phyloP scores from a whole-genome alignment of 2,113 vertebrate species.

The Amphilophus citrinellus region DNA sequence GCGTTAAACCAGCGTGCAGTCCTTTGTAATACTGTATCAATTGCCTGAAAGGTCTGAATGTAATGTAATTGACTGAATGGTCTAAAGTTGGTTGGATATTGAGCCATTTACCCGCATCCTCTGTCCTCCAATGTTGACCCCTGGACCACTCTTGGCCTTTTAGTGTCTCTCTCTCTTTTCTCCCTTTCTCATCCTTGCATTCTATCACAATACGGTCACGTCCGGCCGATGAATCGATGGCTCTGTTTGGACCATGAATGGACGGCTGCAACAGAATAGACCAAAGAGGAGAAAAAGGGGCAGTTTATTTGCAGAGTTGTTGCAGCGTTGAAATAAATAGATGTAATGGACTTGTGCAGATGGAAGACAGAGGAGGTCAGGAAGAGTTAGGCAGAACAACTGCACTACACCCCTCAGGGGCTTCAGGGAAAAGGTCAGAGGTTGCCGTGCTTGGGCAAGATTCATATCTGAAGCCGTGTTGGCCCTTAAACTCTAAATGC shows the following conservation, averaged over 20 bases:
- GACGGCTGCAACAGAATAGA: slow-evolving; percentile 52
- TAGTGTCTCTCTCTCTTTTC: slow-evolving; percentile 36
- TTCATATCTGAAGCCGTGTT: slow-evolving; percentile 73
- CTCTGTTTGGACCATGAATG: slow-evolving; percentile 75
- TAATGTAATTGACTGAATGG: slow-evolving; percentile 19
- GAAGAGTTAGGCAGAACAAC: slow-evolving; percentile 63
- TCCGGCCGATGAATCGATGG: slow-evolving; percentile 74
- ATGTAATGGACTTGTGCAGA: slow-evolving; percentile 73
- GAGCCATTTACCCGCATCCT: slow-evolving; percentile 22
- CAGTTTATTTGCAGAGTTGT: slow-evolving; percentile 65
- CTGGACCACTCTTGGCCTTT: slow-evolving; percentile 51
- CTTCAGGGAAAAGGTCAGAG: slow-evolving; percentile 70
- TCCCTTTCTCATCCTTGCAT: slow-evolving; percentile 65
- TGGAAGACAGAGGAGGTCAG: slow-evolving; percentile 71
- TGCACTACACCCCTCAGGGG: slow-evolving; percentile 46
- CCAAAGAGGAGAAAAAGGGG: slow-evolving; percentile 46
- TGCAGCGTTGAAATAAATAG: slow-evolving; percentile 60
- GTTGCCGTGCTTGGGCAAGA: slow-evolving; percentile 58
- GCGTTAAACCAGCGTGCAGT: slow-evolving; percentile 34
- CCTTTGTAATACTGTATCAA: slow-evolving; percentile 24
- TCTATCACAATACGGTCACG: slow-evolving; percentile 73
- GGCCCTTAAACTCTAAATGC: slow-evolving; percentile 65
- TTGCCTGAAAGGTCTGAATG: slow-evolving; percentile 42
- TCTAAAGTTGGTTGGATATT: slow-evolving; percentile 37
- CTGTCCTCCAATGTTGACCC: slow-evolving; percentile 56